A percentile compares a stretch with the other conserved stretches of the same genome.
Conservation (phyloP, 2,797 vertebrate species). For the Lacerta viridis region DNA sequence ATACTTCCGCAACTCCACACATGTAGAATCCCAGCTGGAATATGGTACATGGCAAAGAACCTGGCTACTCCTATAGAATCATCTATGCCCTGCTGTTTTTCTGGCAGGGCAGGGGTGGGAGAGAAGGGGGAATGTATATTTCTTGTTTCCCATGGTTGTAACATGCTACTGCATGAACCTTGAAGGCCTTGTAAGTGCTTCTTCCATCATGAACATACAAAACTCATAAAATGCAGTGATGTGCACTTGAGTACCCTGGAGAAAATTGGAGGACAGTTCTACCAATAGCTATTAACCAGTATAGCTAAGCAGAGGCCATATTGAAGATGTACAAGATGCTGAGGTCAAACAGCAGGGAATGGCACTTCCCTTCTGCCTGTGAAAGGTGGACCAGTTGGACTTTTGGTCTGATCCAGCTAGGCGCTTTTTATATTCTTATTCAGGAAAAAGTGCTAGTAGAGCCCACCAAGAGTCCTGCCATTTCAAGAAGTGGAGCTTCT, state of each 20-base stretch:
- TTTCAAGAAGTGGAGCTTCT: neutral
- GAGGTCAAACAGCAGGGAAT: neutral
- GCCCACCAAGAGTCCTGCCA: neutral
- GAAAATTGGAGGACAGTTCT: neutral
- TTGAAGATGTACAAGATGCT: too few species aligned
- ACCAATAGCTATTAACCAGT: neutral
- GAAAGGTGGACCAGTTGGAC: too few species aligned
- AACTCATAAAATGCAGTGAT: neutral
- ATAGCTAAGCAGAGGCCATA: neutral
- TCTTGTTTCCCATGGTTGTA: neutral
- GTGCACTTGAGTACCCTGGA: neutral
- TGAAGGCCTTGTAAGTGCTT: neutral
- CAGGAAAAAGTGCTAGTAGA: neutral
- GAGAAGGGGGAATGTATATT: neutral
- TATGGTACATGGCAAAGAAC: neutral
- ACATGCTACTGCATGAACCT: neutral
- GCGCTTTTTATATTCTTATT: neutral
- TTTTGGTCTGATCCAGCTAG: neutral
- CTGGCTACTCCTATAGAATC: neutral
- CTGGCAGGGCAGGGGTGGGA: too few species aligned
- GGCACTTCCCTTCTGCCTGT: neutral
- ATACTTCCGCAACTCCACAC: neutral
- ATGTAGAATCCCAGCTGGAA: neutral
- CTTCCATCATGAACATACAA: neutral
- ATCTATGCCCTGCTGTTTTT: too few species aligned